These are phyloP conservation scores for Nannoperca australis DNA, from an alignment of 2,797 vertebrate genomes.

Conservation along the genomic window DNA sequence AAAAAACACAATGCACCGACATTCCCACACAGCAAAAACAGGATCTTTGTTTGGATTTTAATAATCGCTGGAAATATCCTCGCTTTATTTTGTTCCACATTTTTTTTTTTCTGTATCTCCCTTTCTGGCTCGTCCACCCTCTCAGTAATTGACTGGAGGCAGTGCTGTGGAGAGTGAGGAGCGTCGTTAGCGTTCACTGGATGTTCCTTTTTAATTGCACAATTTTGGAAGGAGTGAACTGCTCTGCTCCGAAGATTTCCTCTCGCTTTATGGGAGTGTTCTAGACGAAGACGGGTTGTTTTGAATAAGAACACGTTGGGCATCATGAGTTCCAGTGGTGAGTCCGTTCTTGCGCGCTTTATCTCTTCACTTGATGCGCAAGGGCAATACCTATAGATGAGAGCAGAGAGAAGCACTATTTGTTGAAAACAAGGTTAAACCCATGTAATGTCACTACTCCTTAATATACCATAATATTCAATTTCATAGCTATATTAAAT, in stretches of 20 bases:
- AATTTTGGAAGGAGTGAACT: conserved; percentile 50
- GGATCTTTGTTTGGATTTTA: conserved; percentile 44
- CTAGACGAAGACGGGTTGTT: conserved; percentile 65
- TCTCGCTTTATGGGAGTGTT: conserved; percentile 74
- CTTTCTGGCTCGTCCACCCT: conserved; percentile 42
- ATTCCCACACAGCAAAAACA: conserved; percentile 11
- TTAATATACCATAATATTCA: neutral
- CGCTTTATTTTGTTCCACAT: conserved; percentile 22
- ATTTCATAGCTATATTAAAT: neutral
- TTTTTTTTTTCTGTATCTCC: conserved; percentile 5
- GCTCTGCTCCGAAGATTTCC: conserved; percentile 36
- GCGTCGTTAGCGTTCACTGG: conserved; percentile 52
- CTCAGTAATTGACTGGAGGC: conserved; percentile 47
- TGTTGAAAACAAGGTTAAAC: neutral
- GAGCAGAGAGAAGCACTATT: conserved; percentile 35
- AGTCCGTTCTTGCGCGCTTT: conserved; percentile 75
- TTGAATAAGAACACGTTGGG: conserved; percentile 71
- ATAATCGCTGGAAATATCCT: conserved; percentile 36
- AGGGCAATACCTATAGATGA: conserved; percentile 43
- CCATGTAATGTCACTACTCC: neutral
- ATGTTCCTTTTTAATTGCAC: conserved; percentile 30
- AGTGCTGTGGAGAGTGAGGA: conserved; percentile 47
- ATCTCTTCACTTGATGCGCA: conserved; percentile 48
- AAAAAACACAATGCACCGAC: neutral
- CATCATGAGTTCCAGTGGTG: conserved; percentile 87